A percentile compares a stretch with the other conserved stretches of the same genome.
These are phyloP conservation scores for Sorex fumeus DNA, from an alignment of 2,113 vertebrate species.

Conservation along the genomic window DNA sequence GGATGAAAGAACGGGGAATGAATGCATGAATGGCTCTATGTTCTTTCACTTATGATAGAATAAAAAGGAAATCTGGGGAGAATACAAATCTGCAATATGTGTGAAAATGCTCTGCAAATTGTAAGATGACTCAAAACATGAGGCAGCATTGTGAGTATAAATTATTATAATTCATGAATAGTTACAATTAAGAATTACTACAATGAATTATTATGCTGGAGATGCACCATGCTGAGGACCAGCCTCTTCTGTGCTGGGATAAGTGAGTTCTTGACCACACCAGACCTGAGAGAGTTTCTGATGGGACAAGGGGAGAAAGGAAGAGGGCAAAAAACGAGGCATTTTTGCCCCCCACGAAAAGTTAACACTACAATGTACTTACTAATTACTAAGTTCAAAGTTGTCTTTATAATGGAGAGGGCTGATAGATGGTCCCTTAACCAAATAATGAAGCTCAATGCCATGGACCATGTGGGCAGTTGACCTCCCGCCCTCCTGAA, in stretches of 20 bases:
- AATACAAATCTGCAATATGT: conserved; percentile 34
- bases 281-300: neutral
- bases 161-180: too few relatives aligned
- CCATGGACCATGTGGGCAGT: neutral
- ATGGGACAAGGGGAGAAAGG: neutral
- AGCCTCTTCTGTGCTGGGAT: neutral
- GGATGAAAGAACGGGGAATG: neutral
- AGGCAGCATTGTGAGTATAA: conserved; percentile 13
- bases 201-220: neutral
- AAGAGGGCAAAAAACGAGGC: neutral
- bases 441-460: neutral
- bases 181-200: too few relatives aligned
- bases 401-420: neutral
- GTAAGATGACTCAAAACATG: conserved; percentile 23
- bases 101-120: conserved; percentile 60
- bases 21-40: neutral
- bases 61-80: conserved; percentile 21
- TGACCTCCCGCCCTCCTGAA: neutral
- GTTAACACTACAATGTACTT: neutral
- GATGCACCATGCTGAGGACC: neutral
- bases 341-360: neutral
- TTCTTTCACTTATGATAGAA: neutral
- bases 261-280: too few relatives aligned
- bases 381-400: conserved; percentile 10
- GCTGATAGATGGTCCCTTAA: neutral